A percentile compares a stretch with the other conserved stretches of the same genome.
These are phyloP conservation scores for Tipula helvola DNA, from an alignment of 2,888 invertebrate species.

Conservation along the genomic window DNA sequence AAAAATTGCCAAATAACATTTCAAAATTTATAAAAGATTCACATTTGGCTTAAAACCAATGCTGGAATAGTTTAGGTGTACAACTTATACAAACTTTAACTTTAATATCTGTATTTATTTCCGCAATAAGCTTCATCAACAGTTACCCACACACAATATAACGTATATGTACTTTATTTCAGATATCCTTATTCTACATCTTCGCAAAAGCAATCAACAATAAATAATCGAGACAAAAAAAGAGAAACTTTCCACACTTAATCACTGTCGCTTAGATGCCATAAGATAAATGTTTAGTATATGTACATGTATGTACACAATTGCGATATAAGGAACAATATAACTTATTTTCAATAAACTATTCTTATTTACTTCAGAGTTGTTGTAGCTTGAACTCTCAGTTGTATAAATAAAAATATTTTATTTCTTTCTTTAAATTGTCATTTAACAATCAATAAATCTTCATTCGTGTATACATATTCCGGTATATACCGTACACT, in stretches of 20 bases:
- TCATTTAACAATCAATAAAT: constrained; percentile 4
- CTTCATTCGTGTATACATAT: neutral
- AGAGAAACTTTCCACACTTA: neutral
- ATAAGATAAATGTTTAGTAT: neutral
- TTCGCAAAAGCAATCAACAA: neutral
- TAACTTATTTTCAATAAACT: neutral
- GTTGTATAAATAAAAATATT: neutral
- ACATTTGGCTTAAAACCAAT: no score
- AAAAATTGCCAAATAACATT: no score
- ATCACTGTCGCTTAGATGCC: neutral
- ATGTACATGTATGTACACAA: neutral
- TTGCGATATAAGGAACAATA: neutral
- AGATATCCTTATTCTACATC: neutral
- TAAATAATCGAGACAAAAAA: neutral
- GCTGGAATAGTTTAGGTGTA: no score
- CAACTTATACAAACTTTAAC: no score
- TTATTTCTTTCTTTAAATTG: neutral
- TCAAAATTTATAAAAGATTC: no score
- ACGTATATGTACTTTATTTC: neutral
- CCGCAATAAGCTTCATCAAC: neutral
- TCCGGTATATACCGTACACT: no score
- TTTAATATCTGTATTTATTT: neutral
- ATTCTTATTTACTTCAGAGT: neutral
- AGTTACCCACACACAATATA: neutral
- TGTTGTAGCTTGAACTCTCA: neutral